These are phyloP conservation scores for Antedon mediterranea DNA, from an alignment of 53 echinoderm and acorn worm genomes.

Conservation along the genomic window DNA sequence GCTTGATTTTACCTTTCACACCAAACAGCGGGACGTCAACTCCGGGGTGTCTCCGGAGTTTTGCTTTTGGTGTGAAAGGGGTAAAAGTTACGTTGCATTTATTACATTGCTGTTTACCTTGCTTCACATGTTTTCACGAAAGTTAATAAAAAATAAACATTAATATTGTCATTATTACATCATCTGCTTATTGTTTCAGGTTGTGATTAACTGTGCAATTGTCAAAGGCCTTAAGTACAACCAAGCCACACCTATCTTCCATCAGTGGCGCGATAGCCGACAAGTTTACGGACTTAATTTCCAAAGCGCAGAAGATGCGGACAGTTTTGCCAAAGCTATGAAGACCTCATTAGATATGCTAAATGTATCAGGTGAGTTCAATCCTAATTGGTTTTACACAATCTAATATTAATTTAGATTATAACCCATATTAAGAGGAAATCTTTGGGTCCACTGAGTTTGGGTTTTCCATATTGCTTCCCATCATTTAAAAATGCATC, in stretches of 20 bases:
- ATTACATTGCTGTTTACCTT: no score
- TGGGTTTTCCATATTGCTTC: no score
- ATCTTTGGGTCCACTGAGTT: no score
- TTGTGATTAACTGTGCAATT: slow-evolving; percentile 90
- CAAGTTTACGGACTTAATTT: slow-evolving; percentile 98
- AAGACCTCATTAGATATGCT: slow-evolving; percentile 46
- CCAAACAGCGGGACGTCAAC: no score
- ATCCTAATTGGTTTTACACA: background rate
- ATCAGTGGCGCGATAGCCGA: slow-evolving; percentile 89
- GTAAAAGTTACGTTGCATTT: no score
- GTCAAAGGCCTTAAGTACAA: slow-evolving; percentile 89
- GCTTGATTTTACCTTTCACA: no score
- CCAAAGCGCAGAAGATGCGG: slow-evolving; percentile 63
- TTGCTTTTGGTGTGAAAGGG: no score
- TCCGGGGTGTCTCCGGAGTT: no score
- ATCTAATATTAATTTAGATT: no score
- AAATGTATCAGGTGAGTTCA: slow-evolving; percentile 31
- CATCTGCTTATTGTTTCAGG: slow-evolving; percentile 22
- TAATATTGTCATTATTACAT: background rate
- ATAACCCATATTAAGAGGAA: no score
- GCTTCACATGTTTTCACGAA: no score
- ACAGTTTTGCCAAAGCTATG: slow-evolving; percentile 54
- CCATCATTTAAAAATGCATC: no score
- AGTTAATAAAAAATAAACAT: background rate
- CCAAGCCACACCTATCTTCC: slow-evolving; percentile 91